A percentile compares a stretch with the other conserved stretches of the same genome.
These are phyloP conservation scores for Helobdella robusta DNA, from an alignment of 2,888 invertebrate species.

Conservation along the genomic window DNA sequence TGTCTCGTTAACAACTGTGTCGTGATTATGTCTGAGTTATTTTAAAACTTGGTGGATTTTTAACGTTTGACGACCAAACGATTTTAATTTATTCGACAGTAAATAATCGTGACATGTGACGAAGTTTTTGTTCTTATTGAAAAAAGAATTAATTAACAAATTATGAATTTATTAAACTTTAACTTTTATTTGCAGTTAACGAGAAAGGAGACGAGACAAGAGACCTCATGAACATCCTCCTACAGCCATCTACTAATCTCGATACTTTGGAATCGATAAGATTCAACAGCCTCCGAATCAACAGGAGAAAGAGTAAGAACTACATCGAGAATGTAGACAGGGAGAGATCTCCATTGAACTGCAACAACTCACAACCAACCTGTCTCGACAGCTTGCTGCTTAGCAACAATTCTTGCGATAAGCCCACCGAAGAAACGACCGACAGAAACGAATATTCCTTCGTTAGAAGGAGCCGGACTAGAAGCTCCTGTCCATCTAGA, in stretches of 20 bases:
- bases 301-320: neutral
- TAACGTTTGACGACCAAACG: no score
- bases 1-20: no score
- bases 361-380: neutral
- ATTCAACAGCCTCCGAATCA: neutral
- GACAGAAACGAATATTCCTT: neutral
- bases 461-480: neutral
- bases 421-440: neutral
- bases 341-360: neutral
- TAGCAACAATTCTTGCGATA: neutral
- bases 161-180: no score
- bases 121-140: no score
- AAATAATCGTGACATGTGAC: no score
- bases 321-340: neutral
- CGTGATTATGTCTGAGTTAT: no score
- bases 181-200: no score
- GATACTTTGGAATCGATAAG: neutral
- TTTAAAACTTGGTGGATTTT: no score
- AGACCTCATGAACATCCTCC: conserved; percentile 5
- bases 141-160: no score
- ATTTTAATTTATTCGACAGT: no score
- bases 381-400: no score
- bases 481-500: conserved; percentile 13
- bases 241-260: neutral
- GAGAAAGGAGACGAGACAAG: no score